Conservation (phyloP, 1,140 invertebrate species). For the Drosophila tani region DNA sequence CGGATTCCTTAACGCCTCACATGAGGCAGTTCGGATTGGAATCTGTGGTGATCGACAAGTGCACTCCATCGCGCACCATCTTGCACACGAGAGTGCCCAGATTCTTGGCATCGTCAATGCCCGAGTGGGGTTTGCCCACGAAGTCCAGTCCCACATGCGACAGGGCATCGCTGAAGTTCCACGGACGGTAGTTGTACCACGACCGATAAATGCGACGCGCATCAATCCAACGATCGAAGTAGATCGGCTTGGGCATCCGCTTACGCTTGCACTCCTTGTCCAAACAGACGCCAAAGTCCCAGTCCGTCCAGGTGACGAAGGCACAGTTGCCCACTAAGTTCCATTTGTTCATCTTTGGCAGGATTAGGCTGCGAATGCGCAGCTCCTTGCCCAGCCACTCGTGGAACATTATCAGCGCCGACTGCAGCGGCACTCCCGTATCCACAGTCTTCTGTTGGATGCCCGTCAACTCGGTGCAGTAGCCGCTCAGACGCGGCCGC, state of each 20-base stretch:
- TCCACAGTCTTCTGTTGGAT: slow-evolving; percentile 85
- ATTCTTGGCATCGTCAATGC: slow-evolving; percentile 88
- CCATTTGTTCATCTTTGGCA: slow-evolving; percentile 75
- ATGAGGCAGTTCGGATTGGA: slow-evolving; percentile 77
- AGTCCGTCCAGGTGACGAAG: slow-evolving; percentile 86
- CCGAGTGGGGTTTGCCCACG: slow-evolving; percentile 88
- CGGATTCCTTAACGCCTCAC: slow-evolving; percentile 55
- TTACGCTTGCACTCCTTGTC: slow-evolving; percentile 85
- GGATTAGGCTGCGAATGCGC: slow-evolving; percentile 72
- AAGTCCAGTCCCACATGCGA: slow-evolving; percentile 86
- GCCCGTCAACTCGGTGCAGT: slow-evolving; percentile 90
- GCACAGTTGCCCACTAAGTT: slow-evolving; percentile 80
- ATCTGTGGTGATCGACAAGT: slow-evolving; percentile 85
- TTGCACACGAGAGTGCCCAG: slow-evolving; percentile 87
- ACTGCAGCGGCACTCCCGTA: slow-evolving; percentile 84
- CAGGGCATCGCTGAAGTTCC: slow-evolving; percentile 86
- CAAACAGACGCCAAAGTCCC: slow-evolving; percentile 86
- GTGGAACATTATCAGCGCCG: slow-evolving; percentile 84
- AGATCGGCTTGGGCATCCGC: slow-evolving; percentile 76
- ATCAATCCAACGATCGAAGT: slow-evolving; percentile 86
- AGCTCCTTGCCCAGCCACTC: slow-evolving; percentile 85
- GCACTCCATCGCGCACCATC: slow-evolving; percentile 86
- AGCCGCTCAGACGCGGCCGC: slow-evolving; percentile 87
- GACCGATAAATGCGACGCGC: slow-evolving; percentile 83
- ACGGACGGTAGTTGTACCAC: slow-evolving; percentile 85